Percentiles rank a stretch among this genome's conserved stretches.
Conservation (phyloP, 2,113 vertebrate species). For the Corvus cornix region DNA sequence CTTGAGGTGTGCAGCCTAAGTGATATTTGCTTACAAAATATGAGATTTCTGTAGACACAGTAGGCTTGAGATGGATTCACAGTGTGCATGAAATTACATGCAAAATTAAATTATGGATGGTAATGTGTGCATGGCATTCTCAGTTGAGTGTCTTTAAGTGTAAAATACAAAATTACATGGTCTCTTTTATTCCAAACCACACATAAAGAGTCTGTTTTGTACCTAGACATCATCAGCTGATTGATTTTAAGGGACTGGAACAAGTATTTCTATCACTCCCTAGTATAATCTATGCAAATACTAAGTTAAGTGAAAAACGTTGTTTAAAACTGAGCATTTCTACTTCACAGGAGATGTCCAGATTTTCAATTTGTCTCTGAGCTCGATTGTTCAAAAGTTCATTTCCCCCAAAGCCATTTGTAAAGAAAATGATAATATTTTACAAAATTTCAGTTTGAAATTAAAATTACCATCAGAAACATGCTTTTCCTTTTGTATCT, state of each 20-base stretch:
- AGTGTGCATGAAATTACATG: constrained; percentile 58
- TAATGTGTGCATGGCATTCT: constrained; percentile 18
- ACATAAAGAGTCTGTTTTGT: neutral
- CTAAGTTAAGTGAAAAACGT: neutral
- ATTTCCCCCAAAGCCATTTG: neutral
- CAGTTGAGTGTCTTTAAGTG: constrained; percentile 27
- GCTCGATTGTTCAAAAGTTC: neutral
- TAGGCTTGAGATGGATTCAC: constrained; percentile 40
- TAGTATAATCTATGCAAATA: neutral
- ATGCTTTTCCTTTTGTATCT: neutral
- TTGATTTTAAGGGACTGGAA: neutral
- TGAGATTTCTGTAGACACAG: neutral
- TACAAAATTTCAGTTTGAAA: neutral
- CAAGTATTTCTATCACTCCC: neutral
- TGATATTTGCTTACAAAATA: constrained; percentile 36
- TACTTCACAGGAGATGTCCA: neutral
- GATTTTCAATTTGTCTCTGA: neutral
- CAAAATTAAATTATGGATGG: constrained; percentile 56
- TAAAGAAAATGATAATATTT: neutral
- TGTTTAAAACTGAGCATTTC: neutral
- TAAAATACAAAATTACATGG: constrained; percentile 54
- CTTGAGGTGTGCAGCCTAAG: neutral
- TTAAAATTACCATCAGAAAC: neutral
- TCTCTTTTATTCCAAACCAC: constrained; percentile 15
- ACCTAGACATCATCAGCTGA: neutral